phyloP scores from a whole-genome alignment of 2,797 vertebrate genomes.

The Rhadinocentrus ornatus region DNA sequence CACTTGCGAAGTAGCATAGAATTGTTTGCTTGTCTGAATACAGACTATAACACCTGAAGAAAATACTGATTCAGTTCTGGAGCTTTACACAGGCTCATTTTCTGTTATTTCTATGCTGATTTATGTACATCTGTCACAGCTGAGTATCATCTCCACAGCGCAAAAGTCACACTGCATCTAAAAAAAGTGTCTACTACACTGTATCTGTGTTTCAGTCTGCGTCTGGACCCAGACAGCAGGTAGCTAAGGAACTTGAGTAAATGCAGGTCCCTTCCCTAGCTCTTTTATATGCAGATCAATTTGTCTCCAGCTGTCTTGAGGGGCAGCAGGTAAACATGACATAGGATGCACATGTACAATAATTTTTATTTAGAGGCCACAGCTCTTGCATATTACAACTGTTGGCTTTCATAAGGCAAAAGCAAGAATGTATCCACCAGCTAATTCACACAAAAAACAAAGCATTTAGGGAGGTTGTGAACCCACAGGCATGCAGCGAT shows the following conservation, averaged over 20 bases:
- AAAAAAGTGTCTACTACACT: not conserved
- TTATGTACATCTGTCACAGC: not conserved
- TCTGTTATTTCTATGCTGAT: not conserved
- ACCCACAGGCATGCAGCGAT: conserved; percentile 93
- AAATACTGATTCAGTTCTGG: not conserved
- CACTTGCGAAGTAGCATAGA: not conserved
- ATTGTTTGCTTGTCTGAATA: not conserved
- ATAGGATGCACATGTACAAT: conserved; percentile 89
- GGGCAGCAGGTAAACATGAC: conserved; percentile 55
- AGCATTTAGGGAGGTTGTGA: conserved; percentile 86
- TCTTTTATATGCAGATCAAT: not conserved
- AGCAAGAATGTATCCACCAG: conserved; percentile 98
- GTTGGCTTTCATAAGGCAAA: conserved; percentile 99
- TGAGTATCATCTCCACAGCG: not conserved
- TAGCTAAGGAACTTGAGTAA: not conserved
- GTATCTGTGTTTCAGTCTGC: not conserved
- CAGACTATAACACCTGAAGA: not conserved
- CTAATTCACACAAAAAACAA: conserved; percentile 94
- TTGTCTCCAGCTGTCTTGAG: not conserved
- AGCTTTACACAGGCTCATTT: not conserved
- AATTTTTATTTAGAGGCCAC: conserved; percentile 99
- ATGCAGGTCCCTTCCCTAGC: conserved; percentile 3
- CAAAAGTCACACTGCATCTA: not conserved
- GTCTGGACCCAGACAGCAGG: not conserved
- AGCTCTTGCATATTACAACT: conserved; percentile 99